phyloP scores from a whole-genome alignment of 2,888 invertebrate species.

The Drosophila bunnanda region DNA sequence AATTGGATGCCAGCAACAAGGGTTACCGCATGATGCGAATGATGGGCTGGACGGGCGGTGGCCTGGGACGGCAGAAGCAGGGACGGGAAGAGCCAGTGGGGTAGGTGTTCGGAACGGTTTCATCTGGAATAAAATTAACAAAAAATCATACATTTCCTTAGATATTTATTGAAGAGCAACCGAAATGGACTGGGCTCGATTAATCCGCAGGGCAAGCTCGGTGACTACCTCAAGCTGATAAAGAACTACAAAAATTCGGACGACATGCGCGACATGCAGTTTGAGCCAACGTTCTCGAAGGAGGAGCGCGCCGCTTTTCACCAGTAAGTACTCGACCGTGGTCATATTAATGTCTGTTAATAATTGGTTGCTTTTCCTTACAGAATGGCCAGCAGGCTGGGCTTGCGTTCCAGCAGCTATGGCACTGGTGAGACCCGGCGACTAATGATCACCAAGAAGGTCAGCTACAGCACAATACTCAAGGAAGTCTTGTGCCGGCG shows the following conservation, averaged over 20 bases:
- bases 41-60: constrained; percentile 91
- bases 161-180: constrained; percentile 82
- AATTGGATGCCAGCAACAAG: constrained; percentile 81
- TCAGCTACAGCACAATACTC: constrained; percentile 71
- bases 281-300: constrained; percentile 87
- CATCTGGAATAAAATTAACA: accelerated
- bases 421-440: constrained; percentile 85
- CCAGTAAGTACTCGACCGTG: constrained; percentile 80
- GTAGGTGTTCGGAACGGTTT: constrained; percentile 48
- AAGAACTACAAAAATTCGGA: constrained; percentile 84
- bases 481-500: constrained; percentile 76
- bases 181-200: constrained; percentile 82
- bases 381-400: constrained; percentile 84
- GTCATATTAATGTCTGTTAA: background rate
- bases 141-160: constrained; percentile 33
- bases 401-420: constrained; percentile 86
- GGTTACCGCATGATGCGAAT: constrained; percentile 87
- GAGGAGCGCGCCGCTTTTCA: constrained; percentile 88
- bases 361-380: background rate
- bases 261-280: constrained; percentile 87
- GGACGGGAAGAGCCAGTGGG: constrained; percentile 88
- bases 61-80: constrained; percentile 87
- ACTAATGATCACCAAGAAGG: constrained; percentile 82
- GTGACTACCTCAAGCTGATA: constrained; percentile 80
- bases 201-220: constrained; percentile 32